Percentiles rank a stretch among this genome's conserved stretches.
Evolutionary conservation across 92 coral and sea anemone genomes (phyloP).

Genomic region (Heteractis magnifica): DNA sequence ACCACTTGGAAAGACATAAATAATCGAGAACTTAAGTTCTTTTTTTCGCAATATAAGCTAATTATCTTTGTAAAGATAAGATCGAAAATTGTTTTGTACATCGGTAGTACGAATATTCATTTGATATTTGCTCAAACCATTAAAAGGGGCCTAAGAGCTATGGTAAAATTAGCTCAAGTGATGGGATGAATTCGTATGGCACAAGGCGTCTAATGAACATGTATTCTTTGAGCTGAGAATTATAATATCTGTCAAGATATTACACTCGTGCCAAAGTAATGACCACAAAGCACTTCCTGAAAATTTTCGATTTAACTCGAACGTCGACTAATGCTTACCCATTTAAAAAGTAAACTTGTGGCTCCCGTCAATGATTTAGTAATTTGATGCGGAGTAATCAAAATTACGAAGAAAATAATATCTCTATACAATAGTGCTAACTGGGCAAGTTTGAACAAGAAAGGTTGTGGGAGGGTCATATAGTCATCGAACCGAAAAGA

Average conservation of each 20-base stretch:
- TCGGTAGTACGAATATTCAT: neutral
- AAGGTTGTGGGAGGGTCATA: constrained; percentile 39
- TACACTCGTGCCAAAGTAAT: neutral
- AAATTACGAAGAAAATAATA: constrained; percentile 3
- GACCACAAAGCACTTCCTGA: constrained; percentile 5
- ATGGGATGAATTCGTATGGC: neutral
- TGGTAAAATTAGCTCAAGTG: neutral
- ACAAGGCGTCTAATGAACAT: neutral
- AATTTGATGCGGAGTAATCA: constrained; percentile 23
- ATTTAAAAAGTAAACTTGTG: neutral
- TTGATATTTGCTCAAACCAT: neutral
- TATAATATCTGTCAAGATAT: neutral
- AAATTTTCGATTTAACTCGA: neutral
- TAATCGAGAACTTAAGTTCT: neutral
- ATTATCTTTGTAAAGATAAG: neutral
- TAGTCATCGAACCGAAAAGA: constrained; percentile 16
- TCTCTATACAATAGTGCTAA: constrained; percentile 26
- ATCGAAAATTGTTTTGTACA: neutral
- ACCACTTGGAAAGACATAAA: neutral
- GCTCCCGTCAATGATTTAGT: neutral
- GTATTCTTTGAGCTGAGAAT: neutral
- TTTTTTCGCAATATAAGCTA: neutral
- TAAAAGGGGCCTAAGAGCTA: neutral
- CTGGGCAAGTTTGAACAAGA: constrained; percentile 69
- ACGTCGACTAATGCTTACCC: neutral